Base-by-base conservation (phyloP, 2,113 vertebrate genomes). In the Calonectris borealis region DNA sequence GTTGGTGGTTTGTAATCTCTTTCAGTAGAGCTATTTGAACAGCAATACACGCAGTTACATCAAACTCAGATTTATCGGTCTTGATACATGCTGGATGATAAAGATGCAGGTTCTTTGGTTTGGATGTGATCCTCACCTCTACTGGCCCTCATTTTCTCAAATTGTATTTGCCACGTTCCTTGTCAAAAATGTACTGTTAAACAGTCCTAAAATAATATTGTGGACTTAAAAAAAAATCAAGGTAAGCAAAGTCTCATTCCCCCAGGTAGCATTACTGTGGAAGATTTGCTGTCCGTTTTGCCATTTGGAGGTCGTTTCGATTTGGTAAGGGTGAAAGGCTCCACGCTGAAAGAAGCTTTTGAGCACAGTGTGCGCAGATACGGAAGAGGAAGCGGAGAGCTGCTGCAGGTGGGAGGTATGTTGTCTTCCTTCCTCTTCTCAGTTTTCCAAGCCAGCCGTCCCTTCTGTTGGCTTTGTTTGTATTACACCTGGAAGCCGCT, bases 221-320 rank as follows among this genome's bases (percentile, higher is more conserved):
- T 58, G 31, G 73, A 51, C 4, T 51, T 18, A 27, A 42, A 10
- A 13, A 52, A 38, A 49, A n/a, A 68, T 13, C 5, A 7, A 60
- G 2, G 5, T 69, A 26, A 46, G 31, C 22, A 10, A 44, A 73
- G 31, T 86, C 40, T 94, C 51, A 48, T 91, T 85, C 13, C n/a
- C 48, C 16, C 69, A 99, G 99, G 99, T 51, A 98, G 96, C 9
- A 99, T 99, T 90, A 99, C 98, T 13, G 86, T 98, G 98, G 99
- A 99, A 97, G 99, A 99, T 73, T 93, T 99, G 91, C 95, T 99
- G 55, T 65, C 99, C 5, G 99, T 99, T 62, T 13, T 99, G 81
- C 99, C 99, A 2, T 99, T 99, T 48, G 99, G 99, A 85, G 98
- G 98, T 62, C 99, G 99, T 31, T 99, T 98, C 57, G 99, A 99